phyloP scores from a whole-genome alignment of 2,797 vertebrate genomes.

The Silurus aristotelis region DNA sequence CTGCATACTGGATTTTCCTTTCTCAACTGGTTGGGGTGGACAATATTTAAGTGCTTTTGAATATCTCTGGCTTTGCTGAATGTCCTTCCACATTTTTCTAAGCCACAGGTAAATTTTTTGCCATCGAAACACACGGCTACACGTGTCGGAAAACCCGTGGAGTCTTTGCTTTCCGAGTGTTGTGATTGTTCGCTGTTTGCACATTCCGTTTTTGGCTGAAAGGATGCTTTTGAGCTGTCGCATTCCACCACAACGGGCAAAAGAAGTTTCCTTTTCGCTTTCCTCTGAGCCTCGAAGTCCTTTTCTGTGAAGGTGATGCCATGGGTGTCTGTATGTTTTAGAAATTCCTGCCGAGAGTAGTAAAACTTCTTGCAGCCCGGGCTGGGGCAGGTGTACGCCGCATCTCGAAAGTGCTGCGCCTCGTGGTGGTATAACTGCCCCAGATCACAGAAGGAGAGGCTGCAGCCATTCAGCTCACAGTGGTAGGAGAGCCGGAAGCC shows the following conservation, averaged over 20 bases:
- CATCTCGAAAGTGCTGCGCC: conserved; percentile 96
- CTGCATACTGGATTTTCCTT: conserved; percentile 77
- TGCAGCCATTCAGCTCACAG: conserved; percentile 93
- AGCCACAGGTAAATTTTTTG: conserved; percentile 86
- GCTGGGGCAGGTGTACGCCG: conserved; percentile 87
- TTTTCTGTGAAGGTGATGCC: conserved; percentile 77
- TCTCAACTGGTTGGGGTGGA: conserved; percentile 84
- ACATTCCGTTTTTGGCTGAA: conserved; percentile 43
- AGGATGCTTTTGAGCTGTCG: conserved; percentile 34
- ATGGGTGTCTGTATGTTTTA: conserved; percentile 87
- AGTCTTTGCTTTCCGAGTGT: conserved; percentile 53
- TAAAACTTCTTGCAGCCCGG: conserved; percentile 90
- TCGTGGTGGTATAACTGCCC: conserved; percentile 97
- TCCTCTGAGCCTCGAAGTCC: conserved; percentile 77
- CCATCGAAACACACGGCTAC: conserved; percentile 89
- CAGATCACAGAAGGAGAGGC: conserved; percentile 89
- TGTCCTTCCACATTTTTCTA: conserved; percentile 86
- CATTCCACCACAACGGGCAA: conserved; percentile 54
- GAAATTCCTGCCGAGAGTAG: conserved; percentile 90
- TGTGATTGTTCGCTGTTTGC: conserved; percentile 56
- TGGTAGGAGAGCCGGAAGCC: conserved; percentile 86
- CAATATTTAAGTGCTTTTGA: conserved; percentile 86
- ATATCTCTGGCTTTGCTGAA: conserved; percentile 86
- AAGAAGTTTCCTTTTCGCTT: conserved; percentile 67
- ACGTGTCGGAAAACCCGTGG: conserved; percentile 69